Evolutionary conservation across 1,140 invertebrate genomes (phyloP).

Genomic region (Listronotus oregonensis): DNA sequence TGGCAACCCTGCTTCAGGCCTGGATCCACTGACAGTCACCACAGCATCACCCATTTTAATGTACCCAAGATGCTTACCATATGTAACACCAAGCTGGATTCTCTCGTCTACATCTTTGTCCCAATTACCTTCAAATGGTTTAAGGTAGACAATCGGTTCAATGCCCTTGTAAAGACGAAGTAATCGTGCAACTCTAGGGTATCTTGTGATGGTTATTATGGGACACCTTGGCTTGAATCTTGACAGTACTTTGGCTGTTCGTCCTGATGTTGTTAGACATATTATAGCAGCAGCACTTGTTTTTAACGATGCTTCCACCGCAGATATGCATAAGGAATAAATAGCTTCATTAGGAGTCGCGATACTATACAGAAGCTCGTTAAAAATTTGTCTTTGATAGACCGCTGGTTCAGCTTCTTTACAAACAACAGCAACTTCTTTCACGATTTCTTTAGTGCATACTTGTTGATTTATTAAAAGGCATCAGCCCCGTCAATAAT

Average conservation of each 20-base stretch:
- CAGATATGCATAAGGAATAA: slow-evolving; percentile 80
- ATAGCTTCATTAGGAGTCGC: slow-evolving; percentile 47
- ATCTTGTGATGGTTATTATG: slow-evolving; percentile 80
- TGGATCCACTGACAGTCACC: slow-evolving; percentile 73
- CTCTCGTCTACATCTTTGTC: slow-evolving; percentile 71
- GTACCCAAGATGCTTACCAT: slow-evolving; percentile 66
- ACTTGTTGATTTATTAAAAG: slow-evolving; percentile 64
- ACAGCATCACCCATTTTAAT: slow-evolving; percentile 68
- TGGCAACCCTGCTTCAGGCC: slow-evolving; percentile 71
- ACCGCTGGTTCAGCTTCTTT: slow-evolving; percentile 81
- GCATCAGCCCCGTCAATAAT: slow-evolving; percentile 76
- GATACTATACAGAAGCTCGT: slow-evolving; percentile 64
- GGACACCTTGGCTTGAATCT: slow-evolving; percentile 84
- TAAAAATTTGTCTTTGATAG: slow-evolving; percentile 77
- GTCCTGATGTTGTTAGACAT: slow-evolving; percentile 82
- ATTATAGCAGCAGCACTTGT: slow-evolving; percentile 82
- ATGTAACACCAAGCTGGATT: slow-evolving; percentile 68
- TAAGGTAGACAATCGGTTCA: slow-evolving; percentile 41
- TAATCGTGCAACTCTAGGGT: slow-evolving; percentile 71
- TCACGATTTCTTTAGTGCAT: slow-evolving; percentile 31
- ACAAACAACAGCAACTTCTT: slow-evolving; percentile 32
- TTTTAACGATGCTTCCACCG: slow-evolving; percentile 81
- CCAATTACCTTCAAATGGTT: slow-evolving; percentile 31
- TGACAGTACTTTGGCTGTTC: slow-evolving; percentile 75
- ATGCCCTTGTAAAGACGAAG: slow-evolving; percentile 78